Evolutionary conservation across 37 sponge, comb jelly and placozoan genomes (phyloP).

Genomic region (Sycon ciliatum): DNA sequence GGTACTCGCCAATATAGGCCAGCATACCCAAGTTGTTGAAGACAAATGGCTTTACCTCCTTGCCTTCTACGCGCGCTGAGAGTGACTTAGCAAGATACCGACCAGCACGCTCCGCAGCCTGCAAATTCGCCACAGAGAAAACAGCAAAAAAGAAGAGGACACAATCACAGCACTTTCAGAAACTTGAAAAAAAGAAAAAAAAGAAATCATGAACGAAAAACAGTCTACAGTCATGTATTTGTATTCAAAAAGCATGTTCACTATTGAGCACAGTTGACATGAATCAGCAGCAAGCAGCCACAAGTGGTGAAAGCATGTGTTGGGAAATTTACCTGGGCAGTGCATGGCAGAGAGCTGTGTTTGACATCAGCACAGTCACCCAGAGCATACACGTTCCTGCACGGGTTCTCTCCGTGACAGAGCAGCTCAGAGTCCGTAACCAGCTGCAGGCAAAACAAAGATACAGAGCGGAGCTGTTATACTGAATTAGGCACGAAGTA

Average conservation of each 20-base stretch:
- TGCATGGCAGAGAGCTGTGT: slow-evolving; percentile 51
- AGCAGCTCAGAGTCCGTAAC: too few relatives aligned
- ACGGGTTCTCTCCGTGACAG: slow-evolving; percentile 34
- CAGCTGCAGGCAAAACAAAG: too few relatives aligned
- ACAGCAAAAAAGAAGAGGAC: background rate
- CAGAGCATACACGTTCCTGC: slow-evolving; percentile 50
- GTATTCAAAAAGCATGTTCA: background rate
- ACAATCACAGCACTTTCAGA: background rate
- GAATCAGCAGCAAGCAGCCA: too few relatives aligned
- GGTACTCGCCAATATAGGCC: slow-evolving; percentile 76
- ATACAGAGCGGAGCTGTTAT: too few relatives aligned
- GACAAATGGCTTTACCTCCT: slow-evolving; percentile 22
- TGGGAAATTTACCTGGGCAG: slow-evolving; percentile 14
- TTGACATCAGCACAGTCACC: slow-evolving; percentile 68
- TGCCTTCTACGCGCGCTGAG: background rate
- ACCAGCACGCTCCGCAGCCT: slow-evolving; percentile 80
- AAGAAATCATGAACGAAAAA: background rate
- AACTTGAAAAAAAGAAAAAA: slow-evolving; percentile 9
- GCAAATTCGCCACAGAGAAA: background rate
- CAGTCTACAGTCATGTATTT: background rate
- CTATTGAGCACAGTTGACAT: too few relatives aligned
- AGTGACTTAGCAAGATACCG: slow-evolving; percentile 61
- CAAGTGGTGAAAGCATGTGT: too few relatives aligned
- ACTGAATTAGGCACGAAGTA: too few relatives aligned
- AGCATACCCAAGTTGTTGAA: slow-evolving; percentile 72